phyloP scores from a whole-genome alignment of 2,888 invertebrate species.

The Cryptophagus acutangulus region DNA sequence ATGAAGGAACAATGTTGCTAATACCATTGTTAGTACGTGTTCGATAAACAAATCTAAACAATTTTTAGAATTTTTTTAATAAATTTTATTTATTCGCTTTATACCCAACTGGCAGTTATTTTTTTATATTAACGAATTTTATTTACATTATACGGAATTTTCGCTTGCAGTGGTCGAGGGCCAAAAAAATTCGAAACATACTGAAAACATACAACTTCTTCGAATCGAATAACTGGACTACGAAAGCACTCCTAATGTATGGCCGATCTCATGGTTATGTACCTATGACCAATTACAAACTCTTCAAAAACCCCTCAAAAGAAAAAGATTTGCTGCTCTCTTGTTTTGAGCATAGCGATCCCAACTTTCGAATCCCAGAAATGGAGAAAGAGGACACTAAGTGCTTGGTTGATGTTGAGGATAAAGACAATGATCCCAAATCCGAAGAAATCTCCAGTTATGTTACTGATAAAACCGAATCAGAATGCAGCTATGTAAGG shows the following conservation, averaged over 20 bases:
- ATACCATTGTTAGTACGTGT: too few relatives aligned
- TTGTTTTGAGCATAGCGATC: conserved; percentile 17
- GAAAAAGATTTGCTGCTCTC: conserved; percentile 28
- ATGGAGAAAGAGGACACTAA: background rate
- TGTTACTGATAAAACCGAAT: too few relatives aligned
- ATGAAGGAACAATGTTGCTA: too few relatives aligned
- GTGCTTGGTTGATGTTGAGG: background rate
- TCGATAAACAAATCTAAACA: too few relatives aligned
- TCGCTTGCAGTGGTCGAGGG: conserved; percentile 55
- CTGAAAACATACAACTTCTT: conserved; percentile 28
- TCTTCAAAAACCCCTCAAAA: conserved; percentile 28
- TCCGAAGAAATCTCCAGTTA: too few relatives aligned
- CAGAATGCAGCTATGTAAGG: conserved; percentile 43
- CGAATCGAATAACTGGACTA: conserved; percentile 43
- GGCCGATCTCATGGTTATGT: conserved; percentile 49
- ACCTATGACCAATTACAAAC: conserved; percentile 35
- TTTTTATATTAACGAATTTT: too few relatives aligned
- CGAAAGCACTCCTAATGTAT: conserved; percentile 49
- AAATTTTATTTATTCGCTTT: too few relatives aligned
- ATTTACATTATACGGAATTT: too few relatives aligned
- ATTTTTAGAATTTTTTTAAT: too few relatives aligned
- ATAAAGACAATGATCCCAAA: background rate
- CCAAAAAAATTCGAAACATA: conserved; percentile 46
- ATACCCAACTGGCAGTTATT: too few relatives aligned
- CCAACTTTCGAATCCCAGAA: background rate